Conservation (phyloP, 2,113 vertebrate genomes). For the Peromyscus maniculatus region DNA sequence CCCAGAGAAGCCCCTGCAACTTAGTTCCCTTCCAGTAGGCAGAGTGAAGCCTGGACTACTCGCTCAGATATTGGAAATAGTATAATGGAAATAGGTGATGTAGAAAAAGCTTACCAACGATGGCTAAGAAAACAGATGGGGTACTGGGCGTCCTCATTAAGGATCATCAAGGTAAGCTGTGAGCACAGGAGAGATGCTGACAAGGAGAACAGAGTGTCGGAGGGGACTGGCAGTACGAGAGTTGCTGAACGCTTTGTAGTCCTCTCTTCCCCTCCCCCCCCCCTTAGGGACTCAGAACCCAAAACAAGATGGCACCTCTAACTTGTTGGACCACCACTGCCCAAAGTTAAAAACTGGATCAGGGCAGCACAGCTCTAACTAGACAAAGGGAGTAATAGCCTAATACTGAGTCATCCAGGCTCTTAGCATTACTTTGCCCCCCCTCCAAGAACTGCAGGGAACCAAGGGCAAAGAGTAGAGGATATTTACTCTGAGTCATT, state of each 20-base stretch:
- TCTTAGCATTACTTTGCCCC: background rate
- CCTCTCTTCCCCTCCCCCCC: background rate
- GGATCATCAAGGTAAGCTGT: background rate
- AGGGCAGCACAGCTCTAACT: background rate
- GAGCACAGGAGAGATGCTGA: background rate
- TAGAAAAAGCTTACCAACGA: conserved; percentile 19
- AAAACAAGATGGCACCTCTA: conserved; percentile 24
- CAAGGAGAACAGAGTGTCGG: background rate
- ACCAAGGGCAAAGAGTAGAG: background rate
- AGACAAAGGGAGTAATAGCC: background rate
- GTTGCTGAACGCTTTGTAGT: background rate
- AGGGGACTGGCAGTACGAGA: background rate
- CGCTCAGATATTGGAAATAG: background rate
- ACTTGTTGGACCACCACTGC: background rate
- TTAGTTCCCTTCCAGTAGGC: background rate
- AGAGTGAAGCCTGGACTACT: background rate
- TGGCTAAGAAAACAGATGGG: background rate
- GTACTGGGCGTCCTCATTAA: background rate
- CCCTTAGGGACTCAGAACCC: background rate
- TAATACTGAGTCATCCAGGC: background rate
- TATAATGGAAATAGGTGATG: background rate
- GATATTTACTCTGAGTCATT: conserved; percentile 35
- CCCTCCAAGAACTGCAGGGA: background rate
- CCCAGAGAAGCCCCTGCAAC: background rate
- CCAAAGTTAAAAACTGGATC: conserved; percentile 31